phyloP scores from a whole-genome alignment of 2,797 vertebrate species.

The Falco novaeseelandiae region DNA sequence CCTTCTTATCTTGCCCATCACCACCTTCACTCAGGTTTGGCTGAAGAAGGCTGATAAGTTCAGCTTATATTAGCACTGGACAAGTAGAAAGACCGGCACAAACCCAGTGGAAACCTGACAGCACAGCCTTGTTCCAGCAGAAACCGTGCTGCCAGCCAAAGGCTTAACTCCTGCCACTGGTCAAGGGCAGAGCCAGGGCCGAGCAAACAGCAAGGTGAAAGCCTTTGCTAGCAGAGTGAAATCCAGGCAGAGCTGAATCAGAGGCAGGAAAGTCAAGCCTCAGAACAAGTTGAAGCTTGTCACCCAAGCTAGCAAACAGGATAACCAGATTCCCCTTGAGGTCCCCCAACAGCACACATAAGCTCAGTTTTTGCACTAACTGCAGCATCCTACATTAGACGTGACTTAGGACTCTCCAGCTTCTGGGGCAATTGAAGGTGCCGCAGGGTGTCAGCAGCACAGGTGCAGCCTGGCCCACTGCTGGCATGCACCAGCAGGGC shows the following conservation, averaged over 20 bases:
- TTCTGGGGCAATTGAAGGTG: background rate
- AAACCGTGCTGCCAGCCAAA: background rate
- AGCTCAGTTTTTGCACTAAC: background rate
- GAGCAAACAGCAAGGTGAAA: background rate
- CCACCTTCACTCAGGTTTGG: background rate
- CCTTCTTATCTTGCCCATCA: background rate
- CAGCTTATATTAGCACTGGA: background rate
- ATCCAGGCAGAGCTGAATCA: background rate
- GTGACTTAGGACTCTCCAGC: background rate
- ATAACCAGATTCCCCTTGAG: background rate
- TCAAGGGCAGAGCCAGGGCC: background rate
- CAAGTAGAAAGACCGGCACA: background rate
- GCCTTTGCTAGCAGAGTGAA: background rate
- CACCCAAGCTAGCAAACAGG: background rate
- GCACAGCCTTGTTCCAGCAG: background rate
- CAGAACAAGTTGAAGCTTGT: background rate
- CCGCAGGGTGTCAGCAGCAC: background rate
- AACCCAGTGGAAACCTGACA: background rate
- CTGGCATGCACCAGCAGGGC: background rate
- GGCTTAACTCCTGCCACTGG: background rate
- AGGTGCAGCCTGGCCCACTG: background rate
- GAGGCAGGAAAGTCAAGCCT: background rate
- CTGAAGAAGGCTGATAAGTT: background rate
- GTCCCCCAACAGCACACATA: background rate
- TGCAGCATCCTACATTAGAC: background rate